Evolutionary conservation across 2,888 invertebrate genomes (phyloP), one percentile per base, ranked within the genome.

Genomic region (Penaeus monodon): DNA sequence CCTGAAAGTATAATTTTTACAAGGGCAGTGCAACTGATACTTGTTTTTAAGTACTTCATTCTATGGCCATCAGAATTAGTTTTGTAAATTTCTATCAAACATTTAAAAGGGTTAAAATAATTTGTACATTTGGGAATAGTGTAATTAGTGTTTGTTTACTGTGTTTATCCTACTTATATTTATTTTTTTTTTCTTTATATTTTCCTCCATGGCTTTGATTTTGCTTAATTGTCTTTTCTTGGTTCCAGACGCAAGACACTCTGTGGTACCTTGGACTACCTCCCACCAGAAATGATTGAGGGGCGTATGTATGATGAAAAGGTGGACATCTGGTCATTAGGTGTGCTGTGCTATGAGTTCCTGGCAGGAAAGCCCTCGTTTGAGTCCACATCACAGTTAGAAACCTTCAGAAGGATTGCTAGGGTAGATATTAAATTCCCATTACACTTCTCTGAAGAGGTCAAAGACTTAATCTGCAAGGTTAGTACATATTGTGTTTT

Each of bases 281-380:
- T 99, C 49, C 97, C 98, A 0, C 99, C 99, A 14, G 99, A 99
- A 93, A 99, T 99, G 98, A 95, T 99, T 17, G 95, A 95, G 90
- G 95, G 96, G 0, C 94, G 95, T 91, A 93, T 94, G 0, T 98
- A 99, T 92, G 95, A 96, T 91, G 95, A 96, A 86, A 95, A 94
- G 89, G 96, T 97, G 0, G 99, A 99, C 93, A 95, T 97, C 91
- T 99, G 99, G 99, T 98, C 98, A 91, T 94, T 98, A 85, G 99
- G 99, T 7, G 95, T 97, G 80, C 93, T 97, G 8, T 96, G 97
- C 90, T 99, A 97, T 91, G 99, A 99, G 92, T 98, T 99, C 92
- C 93, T 99, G 2, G 96, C 96, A 0, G 99, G 99, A 0, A 94
- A 94, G 88, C 98, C 99, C 0, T 99, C 99, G 0, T 99, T 99